These are phyloP conservation scores for Orchesella cincta DNA, from an alignment of 1,140 invertebrate genomes.

Conservation along the genomic window DNA sequence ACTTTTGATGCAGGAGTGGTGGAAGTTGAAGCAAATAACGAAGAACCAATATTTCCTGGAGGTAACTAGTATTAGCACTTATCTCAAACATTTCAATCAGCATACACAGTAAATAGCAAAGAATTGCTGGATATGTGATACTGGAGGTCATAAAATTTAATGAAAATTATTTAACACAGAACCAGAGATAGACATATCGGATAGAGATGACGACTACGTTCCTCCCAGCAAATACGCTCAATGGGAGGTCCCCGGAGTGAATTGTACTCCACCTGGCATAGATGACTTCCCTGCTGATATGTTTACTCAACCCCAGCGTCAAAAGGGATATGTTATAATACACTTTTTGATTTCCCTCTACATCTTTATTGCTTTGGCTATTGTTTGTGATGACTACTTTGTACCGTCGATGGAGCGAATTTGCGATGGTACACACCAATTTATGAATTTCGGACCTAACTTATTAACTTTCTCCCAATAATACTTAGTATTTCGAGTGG, in stretches of 20 bases:
- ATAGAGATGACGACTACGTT: not conserved
- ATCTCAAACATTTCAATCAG: no score
- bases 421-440: constrained; percentile 52
- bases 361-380: constrained; percentile 53
- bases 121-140: not conserved
- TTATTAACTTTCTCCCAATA: not conserved
- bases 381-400: constrained; percentile 57
- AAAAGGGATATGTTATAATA: constrained; percentile 54
- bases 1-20: no score
- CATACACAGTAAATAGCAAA: no score
- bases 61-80: no score
- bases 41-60: no score
- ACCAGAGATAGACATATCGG: no score
- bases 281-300: constrained; percentile 57
- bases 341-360: constrained; percentile 57
- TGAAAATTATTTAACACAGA: no score
- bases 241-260: constrained; percentile 31
- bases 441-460: not conserved
- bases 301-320: constrained; percentile 53
- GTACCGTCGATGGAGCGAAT: constrained; percentile 56
- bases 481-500: no score
- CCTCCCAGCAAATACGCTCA: constrained; percentile 9
- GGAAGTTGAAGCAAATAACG: no score
- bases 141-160: no score
- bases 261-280: constrained; percentile 49